phyloP scores from a whole-genome alignment of 2,888 invertebrate species.

The Ophioninae sp. region DNA sequence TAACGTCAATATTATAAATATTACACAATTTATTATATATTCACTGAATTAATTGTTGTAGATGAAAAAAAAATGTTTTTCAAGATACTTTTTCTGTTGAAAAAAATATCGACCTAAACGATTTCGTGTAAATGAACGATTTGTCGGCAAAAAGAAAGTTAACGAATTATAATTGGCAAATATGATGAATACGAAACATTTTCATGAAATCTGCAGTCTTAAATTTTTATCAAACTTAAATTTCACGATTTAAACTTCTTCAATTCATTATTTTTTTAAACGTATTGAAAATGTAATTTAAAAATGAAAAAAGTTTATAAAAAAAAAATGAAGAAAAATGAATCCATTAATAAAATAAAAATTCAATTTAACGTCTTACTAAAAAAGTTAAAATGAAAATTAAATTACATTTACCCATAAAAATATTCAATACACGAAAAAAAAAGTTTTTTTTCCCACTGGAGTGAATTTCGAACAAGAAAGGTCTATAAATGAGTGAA shows the following conservation, averaged over 20 bases:
- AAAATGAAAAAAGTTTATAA: too few relatives aligned
- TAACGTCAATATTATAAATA: not conserved
- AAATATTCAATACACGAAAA: not conserved
- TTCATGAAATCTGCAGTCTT: too few relatives aligned
- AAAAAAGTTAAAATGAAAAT: too few relatives aligned
- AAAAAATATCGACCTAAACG: not conserved
- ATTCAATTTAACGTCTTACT: too few relatives aligned
- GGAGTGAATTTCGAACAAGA: not conserved
- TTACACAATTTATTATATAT: not conserved
- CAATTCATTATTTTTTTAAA: too few relatives aligned
- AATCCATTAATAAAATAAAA: too few relatives aligned
- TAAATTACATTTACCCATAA: not conserved
- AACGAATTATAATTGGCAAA: not conserved
- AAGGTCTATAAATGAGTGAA: slow-evolving; percentile 30
- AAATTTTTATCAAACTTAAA: too few relatives aligned
- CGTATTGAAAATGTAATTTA: too few relatives aligned
- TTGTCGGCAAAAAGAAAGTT: not conserved
- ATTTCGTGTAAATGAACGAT: not conserved
- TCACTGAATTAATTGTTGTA: not conserved
- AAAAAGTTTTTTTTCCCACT: not conserved
- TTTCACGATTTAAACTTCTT: too few relatives aligned
- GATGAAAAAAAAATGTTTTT: not conserved
- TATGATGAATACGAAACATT: too few relatives aligned
- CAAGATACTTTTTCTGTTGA: not conserved
- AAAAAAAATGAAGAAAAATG: too few relatives aligned